Percentiles rank a stretch among this genome's conserved stretches.
Conservation (phyloP, 2,797 vertebrate genomes). For the Austrolebias charrua region DNA sequence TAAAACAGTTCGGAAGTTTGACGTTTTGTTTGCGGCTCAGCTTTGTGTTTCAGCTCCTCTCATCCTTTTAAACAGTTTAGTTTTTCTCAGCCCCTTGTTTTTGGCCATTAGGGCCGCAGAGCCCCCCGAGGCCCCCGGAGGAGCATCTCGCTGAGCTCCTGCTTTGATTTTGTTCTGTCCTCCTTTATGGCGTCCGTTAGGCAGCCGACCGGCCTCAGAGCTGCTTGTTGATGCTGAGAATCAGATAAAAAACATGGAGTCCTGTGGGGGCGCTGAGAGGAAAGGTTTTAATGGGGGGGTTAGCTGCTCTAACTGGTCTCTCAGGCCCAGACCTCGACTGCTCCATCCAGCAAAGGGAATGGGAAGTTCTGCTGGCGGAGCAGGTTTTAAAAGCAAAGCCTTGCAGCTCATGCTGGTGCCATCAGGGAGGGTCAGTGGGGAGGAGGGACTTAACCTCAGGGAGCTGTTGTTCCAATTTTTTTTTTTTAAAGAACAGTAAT, state of each 20-base stretch:
- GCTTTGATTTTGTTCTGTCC: slow-evolving; percentile 33
- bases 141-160: slow-evolving; percentile 30
- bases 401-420: background rate
- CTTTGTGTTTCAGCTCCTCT: no score
- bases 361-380: slow-evolving; percentile 17
- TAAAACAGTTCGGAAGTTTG: no score
- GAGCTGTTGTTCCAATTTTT: background rate
- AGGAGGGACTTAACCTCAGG: slow-evolving; percentile 23
- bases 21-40: no score
- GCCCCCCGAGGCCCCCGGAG: slow-evolving; percentile 2
- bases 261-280: slow-evolving; percentile 14
- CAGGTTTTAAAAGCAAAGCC: no score
- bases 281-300: slow-evolving; percentile 55
- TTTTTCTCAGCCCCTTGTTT: background rate
- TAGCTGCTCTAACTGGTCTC: slow-evolving; percentile 56
- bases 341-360: slow-evolving; percentile 36
- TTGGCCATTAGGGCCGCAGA: slow-evolving; percentile 13
- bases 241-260: slow-evolving; percentile 29
- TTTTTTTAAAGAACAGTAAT: slow-evolving; percentile 10
- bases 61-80: no score
- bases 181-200: slow-evolving; percentile 55
- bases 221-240: slow-evolving; percentile 13
- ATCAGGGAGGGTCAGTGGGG: background rate
- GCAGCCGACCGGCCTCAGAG: slow-evolving; percentile 41
- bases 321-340: slow-evolving; percentile 21